A percentile compares a stretch with the other conserved stretches of the same genome.
phyloP scores from a whole-genome alignment of 2,113 vertebrate genomes.

The Microtus montanus region DNA sequence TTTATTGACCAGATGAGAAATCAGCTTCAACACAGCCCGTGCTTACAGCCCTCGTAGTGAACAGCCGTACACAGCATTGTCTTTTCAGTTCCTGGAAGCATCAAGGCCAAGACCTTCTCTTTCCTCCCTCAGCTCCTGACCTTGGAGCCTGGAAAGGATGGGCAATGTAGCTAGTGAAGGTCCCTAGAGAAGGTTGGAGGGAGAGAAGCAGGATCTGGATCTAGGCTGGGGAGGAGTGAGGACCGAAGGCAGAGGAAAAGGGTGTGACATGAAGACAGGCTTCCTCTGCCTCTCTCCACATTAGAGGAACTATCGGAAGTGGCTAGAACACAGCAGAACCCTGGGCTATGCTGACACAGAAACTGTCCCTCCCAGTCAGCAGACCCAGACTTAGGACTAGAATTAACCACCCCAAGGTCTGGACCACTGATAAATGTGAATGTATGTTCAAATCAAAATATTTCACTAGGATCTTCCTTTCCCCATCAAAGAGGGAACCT shows the following conservation, averaged over 20 bases:
- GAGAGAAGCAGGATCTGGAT: background rate
- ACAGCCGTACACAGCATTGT: background rate
- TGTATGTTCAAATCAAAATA: no score
- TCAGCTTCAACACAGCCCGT: background rate
- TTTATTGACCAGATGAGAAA: conserved; percentile 68
- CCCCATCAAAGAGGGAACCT: background rate
- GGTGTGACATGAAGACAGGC: background rate
- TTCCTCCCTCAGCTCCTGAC: background rate
- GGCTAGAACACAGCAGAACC: background rate
- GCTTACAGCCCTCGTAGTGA: background rate
- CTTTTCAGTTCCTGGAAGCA: accelerated
- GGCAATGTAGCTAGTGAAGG: background rate
- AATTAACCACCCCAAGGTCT: background rate
- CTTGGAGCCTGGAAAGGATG: background rate
- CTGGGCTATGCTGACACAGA: background rate
- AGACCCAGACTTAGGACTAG: background rate
- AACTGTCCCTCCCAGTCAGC: background rate
- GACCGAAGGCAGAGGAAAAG: background rate
- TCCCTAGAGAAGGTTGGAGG: background rate
- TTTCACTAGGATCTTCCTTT: background rate
- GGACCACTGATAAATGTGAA: no score
- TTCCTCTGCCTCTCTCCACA: background rate
- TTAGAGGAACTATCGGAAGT: background rate
- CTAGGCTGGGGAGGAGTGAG: background rate
- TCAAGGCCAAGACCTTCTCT: background rate